Evolutionary conservation across 1,140 invertebrate species (phyloP), one percentile per base, ranked within the genome.

Genomic region (Drosophila albomicans): DNA sequence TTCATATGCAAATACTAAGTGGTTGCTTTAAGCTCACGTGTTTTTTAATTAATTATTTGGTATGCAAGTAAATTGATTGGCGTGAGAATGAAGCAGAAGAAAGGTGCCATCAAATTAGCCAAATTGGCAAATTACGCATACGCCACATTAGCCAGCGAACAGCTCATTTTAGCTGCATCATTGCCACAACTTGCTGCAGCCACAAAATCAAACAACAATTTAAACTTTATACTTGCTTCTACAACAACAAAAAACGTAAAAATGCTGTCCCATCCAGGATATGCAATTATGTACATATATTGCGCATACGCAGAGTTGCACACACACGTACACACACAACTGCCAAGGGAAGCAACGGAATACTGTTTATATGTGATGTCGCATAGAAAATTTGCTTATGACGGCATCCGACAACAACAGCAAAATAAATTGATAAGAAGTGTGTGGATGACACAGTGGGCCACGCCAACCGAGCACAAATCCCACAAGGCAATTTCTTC

Each of bases 401-500:
- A 76, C 58, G 58, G 57, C 63, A 57, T 30, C 63, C 43, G 68
- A 57, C 63, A 67, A 67, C 52, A 79, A 76, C 58, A 77, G 46
- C 58, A 65, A 62, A 64, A 59, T 67, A 61, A 67, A 73, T 79
- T 79, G 68, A 79, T 79, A 77, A 79, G 45, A 67, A 67, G 32
- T 63, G 49, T 54, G 51, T 20, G n/a, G 65, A 66, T 46, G 20
- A 52, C 20, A 79, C 73, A 79, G 62, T 77, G 67, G 51, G 4
- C 7, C 20, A 32, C 25, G 20, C 51, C 51, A 78, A 35, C 11
- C 35, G 2, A 28, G n/a, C 13, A 8, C 49, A 63, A 56, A 15
- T 59, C 16, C 5, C 56, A 59, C 38, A 10, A 41, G 28, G 15
- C 48, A 56, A 56, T 35, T 59, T 32, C 0, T 8, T 6, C n/a